These are phyloP conservation scores for Agriopis marginaria DNA, from an alignment of 2,888 invertebrate species.

Conservation along the genomic window DNA sequence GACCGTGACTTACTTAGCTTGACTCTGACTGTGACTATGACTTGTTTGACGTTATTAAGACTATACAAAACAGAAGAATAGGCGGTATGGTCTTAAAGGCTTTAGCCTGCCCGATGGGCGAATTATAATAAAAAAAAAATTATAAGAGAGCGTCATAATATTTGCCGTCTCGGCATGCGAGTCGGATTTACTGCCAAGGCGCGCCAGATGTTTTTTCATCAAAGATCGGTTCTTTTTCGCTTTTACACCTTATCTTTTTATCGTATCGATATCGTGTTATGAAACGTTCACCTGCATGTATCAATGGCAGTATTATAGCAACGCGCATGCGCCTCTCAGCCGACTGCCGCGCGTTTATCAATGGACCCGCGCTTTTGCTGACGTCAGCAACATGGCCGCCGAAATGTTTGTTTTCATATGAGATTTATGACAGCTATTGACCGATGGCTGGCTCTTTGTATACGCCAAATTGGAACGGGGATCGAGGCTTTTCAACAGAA, in stretches of 20 bases:
- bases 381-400: conserved; percentile 75
- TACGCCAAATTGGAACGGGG: conserved; percentile 33
- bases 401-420: conserved; percentile 76
- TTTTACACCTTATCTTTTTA: not conserved
- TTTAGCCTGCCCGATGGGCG: too few species aligned
- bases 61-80: too few species aligned
- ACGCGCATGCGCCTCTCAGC: conserved; percentile 61
- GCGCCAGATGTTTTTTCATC: not conserved
- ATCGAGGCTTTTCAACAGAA: conserved; percentile 30
- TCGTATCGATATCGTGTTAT: conserved; percentile 50
- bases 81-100: too few species aligned
- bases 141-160: too few species aligned
- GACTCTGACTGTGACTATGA: too few species aligned
- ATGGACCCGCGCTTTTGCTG: conserved; percentile 79
- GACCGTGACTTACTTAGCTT: too few species aligned
- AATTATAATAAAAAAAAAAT: too few species aligned
- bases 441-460: conserved; percentile 40
- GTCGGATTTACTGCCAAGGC: too few species aligned
- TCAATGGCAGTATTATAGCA: conserved; percentile 76
- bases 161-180: too few species aligned
- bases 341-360: conserved; percentile 72
- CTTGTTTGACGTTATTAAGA: too few species aligned
- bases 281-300: conserved; percentile 61
- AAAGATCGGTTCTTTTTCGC: not conserved
- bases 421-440: conserved; percentile 59